phyloP scores from a whole-genome alignment of 2,113 vertebrate species.

The Baryphthengus martii region DNA sequence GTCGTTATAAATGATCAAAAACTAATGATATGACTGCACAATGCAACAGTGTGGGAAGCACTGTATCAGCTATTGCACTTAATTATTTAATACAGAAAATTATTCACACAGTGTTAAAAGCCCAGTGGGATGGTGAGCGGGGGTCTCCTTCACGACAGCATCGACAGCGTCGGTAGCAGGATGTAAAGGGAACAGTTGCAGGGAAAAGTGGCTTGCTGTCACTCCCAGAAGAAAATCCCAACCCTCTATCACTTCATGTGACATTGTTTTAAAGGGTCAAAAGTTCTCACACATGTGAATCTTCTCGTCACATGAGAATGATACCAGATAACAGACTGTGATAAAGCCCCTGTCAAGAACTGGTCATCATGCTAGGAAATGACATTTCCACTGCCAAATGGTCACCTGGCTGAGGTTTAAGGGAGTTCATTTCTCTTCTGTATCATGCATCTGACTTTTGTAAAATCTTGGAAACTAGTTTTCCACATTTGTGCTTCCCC shows the following conservation, averaged over 20 bases:
- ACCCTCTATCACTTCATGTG: neutral
- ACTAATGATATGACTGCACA: slow-evolving; percentile 63
- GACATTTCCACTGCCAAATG: neutral
- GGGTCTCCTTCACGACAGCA: slow-evolving; percentile 21
- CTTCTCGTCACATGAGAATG: fast-evolving
- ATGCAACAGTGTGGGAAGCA: slow-evolving; percentile 65
- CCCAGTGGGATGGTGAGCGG: slow-evolving; percentile 48
- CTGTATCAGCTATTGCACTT: slow-evolving; percentile 65
- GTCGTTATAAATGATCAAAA: slow-evolving; percentile 64
- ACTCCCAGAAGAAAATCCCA: neutral
- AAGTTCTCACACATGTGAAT: neutral
- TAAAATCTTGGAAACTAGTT: neutral
- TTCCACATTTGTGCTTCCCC: neutral
- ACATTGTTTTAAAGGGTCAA: neutral
- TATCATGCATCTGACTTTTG: neutral
- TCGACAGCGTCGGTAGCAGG: neutral
- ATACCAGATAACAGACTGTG: neutral
- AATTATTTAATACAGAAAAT: slow-evolving; percentile 72
- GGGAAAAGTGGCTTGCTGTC: neutral
- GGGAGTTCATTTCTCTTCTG: neutral
- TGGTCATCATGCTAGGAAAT: neutral
- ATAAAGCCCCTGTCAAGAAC: neutral
- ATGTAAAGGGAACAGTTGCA: neutral
- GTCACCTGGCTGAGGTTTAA: neutral
- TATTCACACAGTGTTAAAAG: slow-evolving; percentile 47